phyloP scores from a whole-genome alignment of 2,113 vertebrate species.

The Hyperoodon ampullatus region DNA sequence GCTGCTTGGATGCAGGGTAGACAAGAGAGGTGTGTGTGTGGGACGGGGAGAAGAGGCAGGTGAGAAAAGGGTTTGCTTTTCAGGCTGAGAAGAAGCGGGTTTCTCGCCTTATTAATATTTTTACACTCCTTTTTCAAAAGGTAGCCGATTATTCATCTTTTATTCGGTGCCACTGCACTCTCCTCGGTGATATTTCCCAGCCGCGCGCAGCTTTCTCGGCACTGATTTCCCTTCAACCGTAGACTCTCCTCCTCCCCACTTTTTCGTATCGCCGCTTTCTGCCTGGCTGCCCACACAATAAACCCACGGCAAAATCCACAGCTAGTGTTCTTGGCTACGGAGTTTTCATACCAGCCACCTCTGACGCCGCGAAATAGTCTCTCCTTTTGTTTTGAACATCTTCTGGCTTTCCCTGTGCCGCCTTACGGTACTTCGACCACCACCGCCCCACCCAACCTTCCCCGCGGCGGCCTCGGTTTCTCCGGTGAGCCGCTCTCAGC shows the following conservation, averaged over 20 bases:
- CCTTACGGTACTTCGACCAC: not conserved
- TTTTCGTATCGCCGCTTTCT: slow-evolving; percentile 52
- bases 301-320: slow-evolving; percentile 50
- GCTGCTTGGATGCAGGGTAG: slow-evolving; percentile 67
- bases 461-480: slow-evolving; percentile 56
- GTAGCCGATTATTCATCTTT: slow-evolving; percentile 52
- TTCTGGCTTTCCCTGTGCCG: not conserved
- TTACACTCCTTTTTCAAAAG: slow-evolving; percentile 52
- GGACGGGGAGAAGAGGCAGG: slow-evolving; percentile 45
- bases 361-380: not conserved
- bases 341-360: slow-evolving; percentile 35
- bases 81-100: not conserved
- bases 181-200: slow-evolving; percentile 63
- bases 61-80: slow-evolving; percentile 51
- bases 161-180: slow-evolving; percentile 47
- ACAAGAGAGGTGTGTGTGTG: slow-evolving; percentile 36
- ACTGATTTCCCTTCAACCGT: slow-evolving; percentile 24
- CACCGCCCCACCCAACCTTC: not conserved
- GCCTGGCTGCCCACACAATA: slow-evolving; percentile 55
- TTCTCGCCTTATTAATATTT: slow-evolving; percentile 52
- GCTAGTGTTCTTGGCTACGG: not conserved
- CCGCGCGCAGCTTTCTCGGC: not conserved
- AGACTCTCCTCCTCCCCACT: slow-evolving; percentile 7
- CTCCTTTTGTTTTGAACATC: slow-evolving; percentile 57
- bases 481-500: not conserved